Evolutionary conservation across 2,113 vertebrate genomes (phyloP).

Genomic region (Catharus fuscescens): DNA sequence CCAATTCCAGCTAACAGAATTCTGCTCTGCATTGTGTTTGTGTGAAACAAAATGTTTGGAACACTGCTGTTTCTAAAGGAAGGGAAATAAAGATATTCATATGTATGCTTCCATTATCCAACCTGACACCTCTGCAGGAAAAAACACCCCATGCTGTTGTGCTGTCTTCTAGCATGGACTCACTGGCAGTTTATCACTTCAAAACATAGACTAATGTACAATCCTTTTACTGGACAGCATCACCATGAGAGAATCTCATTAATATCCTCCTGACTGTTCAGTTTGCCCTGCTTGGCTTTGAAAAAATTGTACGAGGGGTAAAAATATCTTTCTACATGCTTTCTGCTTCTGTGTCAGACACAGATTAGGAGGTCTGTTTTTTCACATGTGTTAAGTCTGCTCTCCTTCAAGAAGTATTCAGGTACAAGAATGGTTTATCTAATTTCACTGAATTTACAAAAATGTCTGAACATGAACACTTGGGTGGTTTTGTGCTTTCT

Average conservation of each 20-base stretch:
- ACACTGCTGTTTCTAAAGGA: not conserved
- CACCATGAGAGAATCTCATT: not conserved
- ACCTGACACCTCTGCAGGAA: not conserved
- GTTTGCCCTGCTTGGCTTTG: not conserved
- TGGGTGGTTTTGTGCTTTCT: not conserved
- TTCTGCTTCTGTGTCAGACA: not conserved
- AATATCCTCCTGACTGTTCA: not conserved
- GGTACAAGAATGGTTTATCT: not conserved
- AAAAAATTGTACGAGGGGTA: not conserved
- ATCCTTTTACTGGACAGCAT: not conserved
- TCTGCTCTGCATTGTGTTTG: not conserved
- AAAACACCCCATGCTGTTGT: not conserved
- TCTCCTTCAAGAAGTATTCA: not conserved
- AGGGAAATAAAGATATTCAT: not conserved
- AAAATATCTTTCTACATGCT: not conserved
- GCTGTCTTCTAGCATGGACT: not conserved
- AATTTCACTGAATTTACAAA: not conserved
- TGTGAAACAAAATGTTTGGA: not conserved
- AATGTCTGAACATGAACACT: not conserved
- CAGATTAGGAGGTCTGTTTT: not conserved
- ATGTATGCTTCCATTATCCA: not conserved
- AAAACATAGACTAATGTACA: not conserved
- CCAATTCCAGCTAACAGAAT: not conserved
- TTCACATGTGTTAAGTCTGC: not conserved
- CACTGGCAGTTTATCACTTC: not conserved